Percentiles rank a stretch among this genome's conserved stretches.
These are phyloP conservation scores for Zeugodacus cucurbitae DNA, from an alignment of 1,140 invertebrate species.

Conservation along the genomic window DNA sequence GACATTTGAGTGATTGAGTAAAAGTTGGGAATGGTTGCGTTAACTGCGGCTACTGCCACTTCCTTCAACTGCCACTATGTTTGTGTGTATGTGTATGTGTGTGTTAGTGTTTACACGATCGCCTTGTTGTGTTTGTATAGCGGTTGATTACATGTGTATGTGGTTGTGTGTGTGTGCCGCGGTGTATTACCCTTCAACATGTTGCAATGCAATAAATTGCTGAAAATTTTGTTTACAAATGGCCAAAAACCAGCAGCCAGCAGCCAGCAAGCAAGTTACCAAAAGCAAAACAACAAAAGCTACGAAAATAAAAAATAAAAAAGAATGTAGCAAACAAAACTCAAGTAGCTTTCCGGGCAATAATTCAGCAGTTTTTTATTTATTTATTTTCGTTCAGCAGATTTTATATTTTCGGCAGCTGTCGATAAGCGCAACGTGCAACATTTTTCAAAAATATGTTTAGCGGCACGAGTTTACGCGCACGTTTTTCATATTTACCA, in stretches of 20 bases:
- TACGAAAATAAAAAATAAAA: not conserved
- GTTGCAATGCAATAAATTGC: not conserved
- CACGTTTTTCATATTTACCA: constrained; percentile 8
- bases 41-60: not conserved
- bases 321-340: not conserved
- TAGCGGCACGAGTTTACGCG: not conserved
- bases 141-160: not conserved
- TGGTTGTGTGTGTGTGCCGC: not conserved
- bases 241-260: not conserved
- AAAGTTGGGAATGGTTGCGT: not conserved
- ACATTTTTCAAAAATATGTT: constrained; percentile 3
- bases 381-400: not conserved
- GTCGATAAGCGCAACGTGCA: not conserved
- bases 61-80: not conserved
- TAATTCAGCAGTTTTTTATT: not conserved
- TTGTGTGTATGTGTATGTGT: not conserved
- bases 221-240: not conserved
- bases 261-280: not conserved
- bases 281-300: not conserved
- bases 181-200: not conserved
- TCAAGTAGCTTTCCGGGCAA: not conserved
- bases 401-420: constrained; percentile 21
- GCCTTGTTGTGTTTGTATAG: not conserved
- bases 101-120: not conserved
- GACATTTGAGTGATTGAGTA: constrained; percentile 25